A percentile compares a stretch with the other conserved stretches of the same genome.
These are phyloP conservation scores for Phalera bucephala DNA, from an alignment of 2,888 invertebrate genomes.

Conservation along the genomic window DNA sequence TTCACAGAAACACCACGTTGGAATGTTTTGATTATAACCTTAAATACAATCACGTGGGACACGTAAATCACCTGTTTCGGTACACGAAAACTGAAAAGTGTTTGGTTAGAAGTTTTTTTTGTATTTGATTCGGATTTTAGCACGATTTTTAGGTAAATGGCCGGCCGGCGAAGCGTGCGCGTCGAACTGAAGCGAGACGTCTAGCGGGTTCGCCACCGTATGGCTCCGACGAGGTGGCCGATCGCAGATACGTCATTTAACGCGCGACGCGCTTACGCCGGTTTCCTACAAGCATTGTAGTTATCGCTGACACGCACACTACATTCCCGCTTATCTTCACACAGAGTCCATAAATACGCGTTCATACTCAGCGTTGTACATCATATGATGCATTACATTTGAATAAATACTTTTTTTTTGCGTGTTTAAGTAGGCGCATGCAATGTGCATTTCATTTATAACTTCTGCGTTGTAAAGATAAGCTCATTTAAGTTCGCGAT, in stretches of 20 bases:
- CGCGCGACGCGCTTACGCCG: conserved; percentile 65
- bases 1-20: conserved; percentile 44
- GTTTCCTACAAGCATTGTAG: conserved; percentile 14
- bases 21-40: conserved; percentile 41
- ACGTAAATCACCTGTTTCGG: conserved; percentile 22
- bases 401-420: no score
- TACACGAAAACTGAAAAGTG: conserved; percentile 12
- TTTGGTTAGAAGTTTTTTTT: conserved; percentile 11
- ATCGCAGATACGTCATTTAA: conserved; percentile 60
- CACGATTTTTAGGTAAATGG: conserved; percentile 34
- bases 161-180: conserved; percentile 57
- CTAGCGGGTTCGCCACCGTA: conserved; percentile 30
- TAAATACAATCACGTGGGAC: conserved; percentile 33
- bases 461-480: conserved; percentile 17
- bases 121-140: conserved; percentile 23
- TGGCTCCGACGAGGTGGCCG: conserved; percentile 36
- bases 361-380: conserved; percentile 2
- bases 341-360: background rate
- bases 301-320: conserved; percentile 13
- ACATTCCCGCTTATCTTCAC: conserved; percentile 23
- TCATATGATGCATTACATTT: no score
- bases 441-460: conserved; percentile 20
- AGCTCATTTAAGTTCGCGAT: conserved; percentile 16
- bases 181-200: conserved; percentile 38
- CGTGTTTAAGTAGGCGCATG: no score